phyloP scores from a whole-genome alignment of 1,140 invertebrate genomes.

The Drosophila carrolli region DNA sequence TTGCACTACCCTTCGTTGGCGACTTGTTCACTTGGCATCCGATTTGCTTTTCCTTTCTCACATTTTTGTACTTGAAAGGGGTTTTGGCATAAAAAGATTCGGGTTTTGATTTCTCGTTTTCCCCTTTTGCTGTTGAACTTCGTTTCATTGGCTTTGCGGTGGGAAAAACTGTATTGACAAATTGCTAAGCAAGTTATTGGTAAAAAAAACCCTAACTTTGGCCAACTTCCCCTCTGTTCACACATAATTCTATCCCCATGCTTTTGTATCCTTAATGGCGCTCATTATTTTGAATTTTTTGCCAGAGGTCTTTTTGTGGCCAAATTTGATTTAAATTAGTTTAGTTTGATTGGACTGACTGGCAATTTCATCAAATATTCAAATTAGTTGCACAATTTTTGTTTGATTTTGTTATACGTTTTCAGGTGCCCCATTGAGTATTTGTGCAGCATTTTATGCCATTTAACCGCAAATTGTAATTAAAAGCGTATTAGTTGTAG shows the following conservation, averaged over 20 bases:
- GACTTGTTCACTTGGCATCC: conserved; percentile 52
- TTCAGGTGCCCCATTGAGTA: conserved; percentile 15
- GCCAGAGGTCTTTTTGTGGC: conserved; percentile 17
- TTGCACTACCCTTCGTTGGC: conserved; percentile 70
- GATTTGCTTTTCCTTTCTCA: conserved; percentile 15
- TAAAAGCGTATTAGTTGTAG: conserved; percentile 60
- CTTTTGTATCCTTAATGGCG: conserved; percentile 56
- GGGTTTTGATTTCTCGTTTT: conserved; percentile 35
- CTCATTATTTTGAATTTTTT: conserved; percentile 63
- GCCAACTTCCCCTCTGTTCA: conserved; percentile 8
- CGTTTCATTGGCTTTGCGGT: conserved; percentile 67
- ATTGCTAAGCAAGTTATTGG: conserved; percentile 57
- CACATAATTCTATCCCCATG: conserved; percentile 46
- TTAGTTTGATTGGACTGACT: conserved; percentile 57
- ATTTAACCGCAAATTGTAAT: conserved; percentile 64
- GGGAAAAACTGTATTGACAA: conserved; percentile 65
- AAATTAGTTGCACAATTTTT: conserved; percentile 50
- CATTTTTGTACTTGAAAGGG: conserved; percentile 4
- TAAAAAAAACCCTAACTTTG: conserved; percentile 34
- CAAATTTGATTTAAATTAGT: conserved; percentile 69
- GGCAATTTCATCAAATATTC: conserved; percentile 53
- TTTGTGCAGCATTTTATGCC: conserved; percentile 35
- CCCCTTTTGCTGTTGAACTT: conserved; percentile 47
- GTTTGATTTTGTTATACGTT: conserved; percentile 13
- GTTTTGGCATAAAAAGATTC: conserved; percentile 61